phyloP scores from a whole-genome alignment of 2,888 invertebrate species.

The Venusia cambrica region DNA sequence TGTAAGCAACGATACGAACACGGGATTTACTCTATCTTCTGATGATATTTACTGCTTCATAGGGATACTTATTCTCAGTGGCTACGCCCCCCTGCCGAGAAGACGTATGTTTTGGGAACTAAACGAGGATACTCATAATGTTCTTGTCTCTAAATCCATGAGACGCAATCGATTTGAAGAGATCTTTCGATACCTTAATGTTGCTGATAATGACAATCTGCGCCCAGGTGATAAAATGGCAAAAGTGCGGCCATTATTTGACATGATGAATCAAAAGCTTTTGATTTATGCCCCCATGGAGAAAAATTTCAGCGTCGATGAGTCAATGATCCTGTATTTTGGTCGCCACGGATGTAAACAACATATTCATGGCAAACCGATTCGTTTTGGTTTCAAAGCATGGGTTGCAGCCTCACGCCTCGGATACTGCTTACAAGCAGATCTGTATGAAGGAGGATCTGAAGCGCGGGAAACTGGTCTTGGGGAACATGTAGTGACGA shows the following conservation, averaged over 20 bases:
- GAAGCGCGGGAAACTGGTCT: constrained; percentile 15
- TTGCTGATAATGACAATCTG: constrained; percentile 32
- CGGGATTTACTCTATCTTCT: constrained; percentile 4
- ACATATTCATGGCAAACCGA: constrained; percentile 36
- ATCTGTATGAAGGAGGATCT: constrained; percentile 31
- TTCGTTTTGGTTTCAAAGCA: constrained; percentile 35
- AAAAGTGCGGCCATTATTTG: constrained; percentile 36
- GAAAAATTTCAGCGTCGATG: constrained; percentile 22
- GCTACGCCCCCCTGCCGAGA: constrained; percentile 32
- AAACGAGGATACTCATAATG: constrained; percentile 31
- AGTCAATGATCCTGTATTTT: constrained; percentile 46
- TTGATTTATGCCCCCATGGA: constrained; percentile 1
- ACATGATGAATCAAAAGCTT: constrained; percentile 27
- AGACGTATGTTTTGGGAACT: constrained; percentile 35
- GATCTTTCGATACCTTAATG: constrained; percentile 37
- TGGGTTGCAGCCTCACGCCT: constrained; percentile 35
- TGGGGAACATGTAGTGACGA: constrained; percentile 8
- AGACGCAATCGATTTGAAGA: constrained; percentile 34
- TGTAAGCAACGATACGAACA: constrained; percentile 3
- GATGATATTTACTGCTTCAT: constrained; percentile 23
- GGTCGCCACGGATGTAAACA: constrained; percentile 37
- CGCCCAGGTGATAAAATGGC: constrained; percentile 31
- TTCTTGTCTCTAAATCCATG: constrained; percentile 24
- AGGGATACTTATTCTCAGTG: constrained; percentile 36
- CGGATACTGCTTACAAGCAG: constrained; percentile 36